phyloP scores from a whole-genome alignment of 1,140 invertebrate genomes.

The Calycopis cecrops region DNA sequence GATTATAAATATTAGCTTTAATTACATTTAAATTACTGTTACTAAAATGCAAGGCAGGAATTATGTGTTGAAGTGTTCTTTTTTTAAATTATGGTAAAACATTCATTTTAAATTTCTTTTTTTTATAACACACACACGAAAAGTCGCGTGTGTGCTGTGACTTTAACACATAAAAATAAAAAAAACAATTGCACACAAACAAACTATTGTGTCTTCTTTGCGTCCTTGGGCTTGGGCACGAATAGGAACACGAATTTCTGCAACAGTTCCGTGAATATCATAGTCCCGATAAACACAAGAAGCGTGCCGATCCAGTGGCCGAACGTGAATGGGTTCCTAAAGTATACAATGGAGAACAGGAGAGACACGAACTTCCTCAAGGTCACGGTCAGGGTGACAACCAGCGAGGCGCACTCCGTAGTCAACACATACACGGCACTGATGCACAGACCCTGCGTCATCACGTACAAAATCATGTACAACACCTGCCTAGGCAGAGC shows the following conservation, averaged over 20 bases:
- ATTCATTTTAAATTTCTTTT: too few species aligned
- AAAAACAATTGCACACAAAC: background rate
- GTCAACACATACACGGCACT: constrained; percentile 95
- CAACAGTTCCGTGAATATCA: constrained; percentile 91
- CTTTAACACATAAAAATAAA: too few species aligned
- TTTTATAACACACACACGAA: background rate
- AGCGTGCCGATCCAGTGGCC: constrained; percentile 95
- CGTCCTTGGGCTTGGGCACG: constrained; percentile 33
- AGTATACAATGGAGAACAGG: constrained; percentile 96
- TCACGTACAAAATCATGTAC: constrained; percentile 89
- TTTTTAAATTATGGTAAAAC: too few species aligned
- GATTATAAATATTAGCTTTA: too few species aligned
- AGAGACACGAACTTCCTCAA: constrained; percentile 96
- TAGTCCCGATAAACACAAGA: constrained; percentile 94
- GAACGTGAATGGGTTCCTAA: constrained; percentile 94
- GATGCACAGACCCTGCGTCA: constrained; percentile 97
- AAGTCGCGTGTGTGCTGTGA: background rate
- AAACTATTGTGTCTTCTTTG: constrained; percentile 24
- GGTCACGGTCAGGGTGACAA: constrained; percentile 96
- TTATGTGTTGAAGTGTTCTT: too few species aligned
- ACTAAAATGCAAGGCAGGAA: too few species aligned
- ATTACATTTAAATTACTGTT: too few species aligned
- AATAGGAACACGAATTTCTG: constrained; percentile 58
- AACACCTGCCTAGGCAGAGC: constrained; percentile 84
- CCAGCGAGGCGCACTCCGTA: constrained; percentile 94